Percentiles rank a stretch among this genome's conserved stretches.
Conservation (phyloP, 1,140 invertebrate genomes). For the Eumeta japonica region DNA sequence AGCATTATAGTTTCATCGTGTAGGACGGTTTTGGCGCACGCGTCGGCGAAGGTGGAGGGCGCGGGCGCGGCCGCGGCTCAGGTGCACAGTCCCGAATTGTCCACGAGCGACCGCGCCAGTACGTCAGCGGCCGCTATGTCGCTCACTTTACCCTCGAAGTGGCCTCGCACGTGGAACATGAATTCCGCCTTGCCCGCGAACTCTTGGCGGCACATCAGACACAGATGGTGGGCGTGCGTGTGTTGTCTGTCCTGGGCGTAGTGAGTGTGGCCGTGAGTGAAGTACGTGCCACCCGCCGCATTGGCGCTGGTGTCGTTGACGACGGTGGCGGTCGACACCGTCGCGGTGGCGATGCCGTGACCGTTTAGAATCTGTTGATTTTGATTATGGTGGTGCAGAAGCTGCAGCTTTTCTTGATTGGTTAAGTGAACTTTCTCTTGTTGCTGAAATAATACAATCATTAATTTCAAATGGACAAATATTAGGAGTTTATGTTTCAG, state of each 20-base stretch:
- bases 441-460: conserved; percentile 22
- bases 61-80: conserved; percentile 46
- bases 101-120: conserved; percentile 62
- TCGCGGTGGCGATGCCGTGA: conserved; percentile 43
- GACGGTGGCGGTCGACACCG: conserved; percentile 43
- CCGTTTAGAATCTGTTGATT: conserved; percentile 52
- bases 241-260: conserved; percentile 48
- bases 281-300: conserved; percentile 28
- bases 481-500: too few relatives aligned
- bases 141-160: conserved; percentile 62
- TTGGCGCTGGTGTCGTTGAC: conserved; percentile 39
- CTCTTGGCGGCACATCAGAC: conserved; percentile 66
- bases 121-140: conserved; percentile 63
- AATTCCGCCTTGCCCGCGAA: conserved; percentile 68
- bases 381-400: conserved; percentile 57
- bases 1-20: conserved; percentile 48
- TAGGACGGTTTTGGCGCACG: conserved; percentile 36
- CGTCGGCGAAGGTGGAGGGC: conserved; percentile 33
- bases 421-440: conserved; percentile 50
- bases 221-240: conserved; percentile 59
- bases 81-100: conserved; percentile 64
- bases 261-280: conserved; percentile 51
- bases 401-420: conserved; percentile 54
- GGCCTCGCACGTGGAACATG: conserved; percentile 68
- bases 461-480: not conserved